phyloP scores from a whole-genome alignment of 2,888 invertebrate species.

The Pseudanteris insignis region DNA sequence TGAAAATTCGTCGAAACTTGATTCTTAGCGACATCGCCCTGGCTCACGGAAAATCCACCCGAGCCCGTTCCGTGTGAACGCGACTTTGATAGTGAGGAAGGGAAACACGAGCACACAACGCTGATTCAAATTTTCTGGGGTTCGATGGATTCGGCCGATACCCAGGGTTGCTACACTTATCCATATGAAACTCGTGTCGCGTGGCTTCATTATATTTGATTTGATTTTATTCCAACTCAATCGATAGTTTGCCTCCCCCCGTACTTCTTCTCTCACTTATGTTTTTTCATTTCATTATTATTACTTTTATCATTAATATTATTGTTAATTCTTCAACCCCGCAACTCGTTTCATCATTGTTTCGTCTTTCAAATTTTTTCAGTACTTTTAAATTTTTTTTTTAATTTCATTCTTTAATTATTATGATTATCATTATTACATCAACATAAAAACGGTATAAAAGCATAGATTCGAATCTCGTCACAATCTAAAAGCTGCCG shows the following conservation, averaged over 20 bases:
- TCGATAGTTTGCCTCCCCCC: background rate
- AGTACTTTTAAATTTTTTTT: slow-evolving; percentile 1
- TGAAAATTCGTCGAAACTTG: slow-evolving; percentile 32
- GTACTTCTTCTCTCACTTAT: background rate
- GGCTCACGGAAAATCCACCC: slow-evolving; percentile 28
- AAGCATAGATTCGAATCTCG: slow-evolving; percentile 38
- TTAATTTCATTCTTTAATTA: too few species aligned
- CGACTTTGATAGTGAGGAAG: slow-evolving; percentile 14
- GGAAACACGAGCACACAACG: background rate
- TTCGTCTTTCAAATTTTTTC: too few species aligned
- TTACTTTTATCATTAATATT: slow-evolving; percentile 4
- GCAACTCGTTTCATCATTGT: too few species aligned
- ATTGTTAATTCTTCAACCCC: too few species aligned
- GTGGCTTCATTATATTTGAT: slow-evolving; percentile 21
- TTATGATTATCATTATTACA: background rate
- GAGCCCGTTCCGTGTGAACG: slow-evolving; percentile 31
- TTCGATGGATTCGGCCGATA: slow-evolving; percentile 9
- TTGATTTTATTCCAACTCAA: background rate
- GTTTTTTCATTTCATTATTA: slow-evolving; percentile 6
- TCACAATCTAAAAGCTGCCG: slow-evolving; percentile 43
- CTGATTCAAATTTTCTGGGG: slow-evolving; percentile 7
- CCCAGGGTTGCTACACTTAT: slow-evolving; percentile 6
- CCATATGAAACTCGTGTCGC: slow-evolving; percentile 17
- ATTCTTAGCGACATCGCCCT: slow-evolving; percentile 16
- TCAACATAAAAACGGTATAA: slow-evolving; percentile 38